Evolutionary conservation across 2,888 invertebrate genomes (phyloP).

Genomic region (Standfussiana lucernea): DNA sequence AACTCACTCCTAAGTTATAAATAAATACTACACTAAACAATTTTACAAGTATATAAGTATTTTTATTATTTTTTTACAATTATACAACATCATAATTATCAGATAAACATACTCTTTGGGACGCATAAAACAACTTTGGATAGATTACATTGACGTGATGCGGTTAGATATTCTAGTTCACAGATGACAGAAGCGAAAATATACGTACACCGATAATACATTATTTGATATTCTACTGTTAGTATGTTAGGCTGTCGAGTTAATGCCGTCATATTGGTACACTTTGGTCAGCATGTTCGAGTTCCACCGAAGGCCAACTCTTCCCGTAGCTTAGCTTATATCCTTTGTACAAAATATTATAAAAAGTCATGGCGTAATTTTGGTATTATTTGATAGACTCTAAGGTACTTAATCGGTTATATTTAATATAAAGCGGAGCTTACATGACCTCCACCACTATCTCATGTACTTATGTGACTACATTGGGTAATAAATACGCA

Average conservation of each 20-base stretch:
- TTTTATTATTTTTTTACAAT: conserved; percentile 89
- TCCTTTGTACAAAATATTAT: conserved; percentile 82
- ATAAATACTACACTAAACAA: conserved; percentile 89
- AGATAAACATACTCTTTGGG: conserved; percentile 89
- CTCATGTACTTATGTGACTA: conserved; percentile 51
- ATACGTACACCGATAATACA: conserved; percentile 65
- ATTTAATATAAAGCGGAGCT: conserved; percentile 54
- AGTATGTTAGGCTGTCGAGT: conserved; percentile 62
- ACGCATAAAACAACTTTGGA: conserved; percentile 88
- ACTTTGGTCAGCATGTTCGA: conserved; percentile 58
- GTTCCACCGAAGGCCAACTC: conserved; percentile 46
- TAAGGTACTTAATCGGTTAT: conserved; percentile 61
- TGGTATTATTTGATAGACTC: conserved; percentile 72
- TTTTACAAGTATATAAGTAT: conserved; percentile 89
- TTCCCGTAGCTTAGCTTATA: conserved; percentile 61
- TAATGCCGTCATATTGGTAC: conserved; percentile 57
- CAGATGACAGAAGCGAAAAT: conserved; percentile 68
- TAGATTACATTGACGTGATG: conserved; percentile 74
- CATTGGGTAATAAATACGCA: conserved; percentile 57
- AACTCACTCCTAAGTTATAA: conserved; percentile 80
- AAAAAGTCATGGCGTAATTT: conserved; percentile 85
- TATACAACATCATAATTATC: conserved; percentile 87
- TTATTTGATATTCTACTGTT: conserved; percentile 63
- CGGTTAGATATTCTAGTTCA: conserved; percentile 58
- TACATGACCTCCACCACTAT: conserved; percentile 40